Conservation (phyloP, 2,888 invertebrate species). For the Anorthoa munda region DNA sequence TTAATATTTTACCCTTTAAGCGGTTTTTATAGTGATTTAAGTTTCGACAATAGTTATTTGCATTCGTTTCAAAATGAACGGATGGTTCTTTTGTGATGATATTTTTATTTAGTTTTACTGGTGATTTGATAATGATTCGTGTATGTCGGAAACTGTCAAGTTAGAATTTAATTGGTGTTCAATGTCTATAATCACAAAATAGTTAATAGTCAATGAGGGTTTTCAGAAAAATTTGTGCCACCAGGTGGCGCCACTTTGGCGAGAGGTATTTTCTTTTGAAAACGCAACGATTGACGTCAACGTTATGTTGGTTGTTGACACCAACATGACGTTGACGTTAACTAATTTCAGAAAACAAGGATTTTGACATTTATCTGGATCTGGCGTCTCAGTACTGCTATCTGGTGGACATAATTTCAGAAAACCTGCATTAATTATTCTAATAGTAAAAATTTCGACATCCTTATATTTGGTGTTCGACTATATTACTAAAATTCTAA, state of each 20-base stretch:
- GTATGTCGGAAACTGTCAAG: constrained; percentile 14
- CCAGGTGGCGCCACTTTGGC: no score
- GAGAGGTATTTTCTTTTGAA: no score
- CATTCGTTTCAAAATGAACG: constrained; percentile 42
- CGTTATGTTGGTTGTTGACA: no score
- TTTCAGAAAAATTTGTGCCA: no score
- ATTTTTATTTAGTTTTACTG: constrained; percentile 69
- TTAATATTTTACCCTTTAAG: constrained; percentile 78
- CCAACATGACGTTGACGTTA: no score
- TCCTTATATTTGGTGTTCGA: background rate
- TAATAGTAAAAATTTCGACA: background rate
- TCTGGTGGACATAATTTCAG: no score
- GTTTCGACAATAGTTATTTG: constrained; percentile 74
- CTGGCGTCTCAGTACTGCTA: no score
- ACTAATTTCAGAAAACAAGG: no score
- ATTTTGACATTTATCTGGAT: no score
- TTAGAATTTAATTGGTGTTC: constrained; percentile 23
- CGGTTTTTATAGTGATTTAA: constrained; percentile 77
- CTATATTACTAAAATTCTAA: no score
- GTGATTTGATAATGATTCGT: constrained; percentile 59
- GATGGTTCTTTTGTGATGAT: constrained; percentile 70
- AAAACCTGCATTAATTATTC: background rate
- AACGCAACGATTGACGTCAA: no score
- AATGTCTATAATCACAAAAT: constrained; percentile 12
- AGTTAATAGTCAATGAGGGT: background rate